Conservation (phyloP, 2,113 vertebrate genomes). For the Pristiophorus japonicus region DNA sequence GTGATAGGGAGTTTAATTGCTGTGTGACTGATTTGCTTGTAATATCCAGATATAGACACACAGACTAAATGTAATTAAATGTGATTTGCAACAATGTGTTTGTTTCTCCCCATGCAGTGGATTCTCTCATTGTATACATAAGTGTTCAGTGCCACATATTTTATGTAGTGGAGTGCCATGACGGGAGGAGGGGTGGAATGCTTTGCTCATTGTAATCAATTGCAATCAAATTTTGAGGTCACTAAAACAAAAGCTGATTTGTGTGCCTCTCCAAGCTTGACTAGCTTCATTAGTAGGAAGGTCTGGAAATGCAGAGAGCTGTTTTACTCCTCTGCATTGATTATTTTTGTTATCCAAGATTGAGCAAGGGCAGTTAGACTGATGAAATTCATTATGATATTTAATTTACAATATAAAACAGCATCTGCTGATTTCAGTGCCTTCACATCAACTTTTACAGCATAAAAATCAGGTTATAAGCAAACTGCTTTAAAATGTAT, state of each 20-base stretch:
- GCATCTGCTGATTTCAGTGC: background rate
- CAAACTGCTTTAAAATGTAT: background rate
- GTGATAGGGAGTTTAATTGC: background rate
- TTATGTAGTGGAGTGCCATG: background rate
- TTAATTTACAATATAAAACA: background rate
- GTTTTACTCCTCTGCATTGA: background rate
- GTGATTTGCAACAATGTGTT: background rate
- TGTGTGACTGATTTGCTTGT: background rate
- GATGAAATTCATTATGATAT: background rate
- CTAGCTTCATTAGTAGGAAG: background rate
- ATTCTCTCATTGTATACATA: background rate
- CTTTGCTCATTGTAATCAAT: background rate
- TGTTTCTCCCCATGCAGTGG: background rate
- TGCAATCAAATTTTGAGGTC: slow-evolving; percentile 7
- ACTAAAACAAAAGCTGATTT: background rate
- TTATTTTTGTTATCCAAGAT: background rate
- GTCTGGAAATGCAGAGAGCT: background rate
- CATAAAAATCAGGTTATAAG: background rate
- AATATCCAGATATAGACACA: background rate
- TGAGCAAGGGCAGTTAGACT: background rate
- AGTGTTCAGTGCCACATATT: background rate
- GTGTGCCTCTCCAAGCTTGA: background rate
- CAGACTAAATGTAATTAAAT: background rate
- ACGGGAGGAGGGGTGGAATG: background rate
- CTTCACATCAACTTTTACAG: background rate